These are phyloP conservation scores for Caenorhabditis brenneri DNA, from an alignment of 1,140 invertebrate species.

Conservation along the genomic window DNA sequence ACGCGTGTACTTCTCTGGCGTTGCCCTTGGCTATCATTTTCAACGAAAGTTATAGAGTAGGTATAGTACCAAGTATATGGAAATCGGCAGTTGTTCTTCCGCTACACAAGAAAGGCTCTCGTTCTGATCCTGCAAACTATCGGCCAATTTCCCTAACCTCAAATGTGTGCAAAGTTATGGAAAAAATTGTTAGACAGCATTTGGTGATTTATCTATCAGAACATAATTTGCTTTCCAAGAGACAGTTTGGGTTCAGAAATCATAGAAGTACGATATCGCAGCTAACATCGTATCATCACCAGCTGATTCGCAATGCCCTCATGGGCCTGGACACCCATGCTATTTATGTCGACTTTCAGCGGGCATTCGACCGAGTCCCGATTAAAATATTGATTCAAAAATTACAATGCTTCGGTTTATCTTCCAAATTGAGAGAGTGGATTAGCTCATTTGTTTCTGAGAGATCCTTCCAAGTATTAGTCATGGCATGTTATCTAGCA, in stretches of 20 bases:
- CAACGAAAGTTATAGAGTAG: too few species aligned
- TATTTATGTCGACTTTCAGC: not conserved
- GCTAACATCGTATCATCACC: not conserved
- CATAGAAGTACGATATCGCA: too few species aligned
- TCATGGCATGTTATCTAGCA: too few species aligned
- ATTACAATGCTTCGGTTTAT: not conserved
- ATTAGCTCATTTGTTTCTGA: too few species aligned
- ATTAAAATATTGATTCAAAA: not conserved
- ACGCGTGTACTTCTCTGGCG: not conserved
- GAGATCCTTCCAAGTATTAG: too few species aligned
- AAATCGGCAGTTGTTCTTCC: not conserved
- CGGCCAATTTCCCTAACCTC: not conserved
- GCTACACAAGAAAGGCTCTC: not conserved
- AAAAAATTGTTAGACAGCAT: too few species aligned
- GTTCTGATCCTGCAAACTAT: not conserved
- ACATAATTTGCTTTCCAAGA: too few species aligned
- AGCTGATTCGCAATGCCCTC: not conserved
- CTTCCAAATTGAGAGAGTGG: too few species aligned
- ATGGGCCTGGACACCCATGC: not conserved
- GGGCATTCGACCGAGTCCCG: not conserved
- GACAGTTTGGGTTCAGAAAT: too few species aligned
- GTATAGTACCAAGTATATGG: too few species aligned
- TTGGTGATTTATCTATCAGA: too few species aligned
- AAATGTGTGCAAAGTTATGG: not conserved
- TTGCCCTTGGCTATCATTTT: not conserved